Evolutionary conservation across 2,113 vertebrate genomes (phyloP), one percentile per base, ranked within the genome.

Genomic region (Pangasianodon hypophthalmus): DNA sequence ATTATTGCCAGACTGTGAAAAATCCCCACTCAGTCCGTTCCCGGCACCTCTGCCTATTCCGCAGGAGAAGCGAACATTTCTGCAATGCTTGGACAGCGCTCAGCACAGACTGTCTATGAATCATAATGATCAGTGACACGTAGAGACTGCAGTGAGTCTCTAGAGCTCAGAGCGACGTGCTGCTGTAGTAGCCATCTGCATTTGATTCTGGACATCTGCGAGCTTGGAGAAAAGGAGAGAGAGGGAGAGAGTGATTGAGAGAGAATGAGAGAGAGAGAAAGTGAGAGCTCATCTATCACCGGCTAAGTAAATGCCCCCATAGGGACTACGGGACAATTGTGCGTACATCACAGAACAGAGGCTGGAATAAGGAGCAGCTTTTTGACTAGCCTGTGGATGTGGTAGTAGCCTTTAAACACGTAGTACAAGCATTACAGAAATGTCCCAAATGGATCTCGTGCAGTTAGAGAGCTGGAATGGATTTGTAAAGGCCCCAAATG

Each of bases 101-200:
- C 84, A 80, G 84, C n/a, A 79, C 88, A 86, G 88, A 24, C 84
- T 67, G 85, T 77, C 86, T 71, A 90, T 90, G 88, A 90, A 82
- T 89, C 54, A 86, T 89, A 92, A 92, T 91, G 87, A 87, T 62
- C 90, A 91, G 81, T 89, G 91, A 91, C 91, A 92, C 48, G 81
- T 79, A 87, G 75, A 92, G 88, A 85, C 91, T 84, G 87, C 79
- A 84, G 87, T 82, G n/a, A 80, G 24, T 91, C 91, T 91, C 91
- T 77, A 60, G 88, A 89, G 91, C 87, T 84, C 54, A 52, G 73
- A 85, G 84, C 84, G 84, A 92, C 86, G 54, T 87, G 64, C 88
- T 92, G 89, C 85, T 89, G 82, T 92, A 89, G 81, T 90, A 92
- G 91, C 87, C 91, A 92, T 92, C 91, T 92, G 90, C 89, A 89